Base-by-base conservation (phyloP, 2,888 invertebrate species). In the Timandra comae region DNA sequence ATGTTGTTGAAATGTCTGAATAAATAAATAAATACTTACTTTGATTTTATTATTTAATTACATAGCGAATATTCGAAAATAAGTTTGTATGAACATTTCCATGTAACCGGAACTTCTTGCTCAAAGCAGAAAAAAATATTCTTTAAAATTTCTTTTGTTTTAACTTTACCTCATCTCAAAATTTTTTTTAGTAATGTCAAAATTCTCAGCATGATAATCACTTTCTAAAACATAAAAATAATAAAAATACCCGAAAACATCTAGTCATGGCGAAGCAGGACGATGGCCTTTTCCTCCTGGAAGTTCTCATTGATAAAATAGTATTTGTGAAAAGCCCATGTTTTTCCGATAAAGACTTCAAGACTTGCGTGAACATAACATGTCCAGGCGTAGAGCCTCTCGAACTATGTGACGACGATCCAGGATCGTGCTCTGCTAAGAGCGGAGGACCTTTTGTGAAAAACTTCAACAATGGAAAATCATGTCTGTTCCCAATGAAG, bases 401-500 rank as follows among this genome's bases (percentile, higher is more conserved):
- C 8, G 87, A 88, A 45, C 88, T 91, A 38, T 88, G 88, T 60
- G 90, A 91, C 48, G 88, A 89, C 39, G 89, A 90, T 30, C 67
- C 78, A 2, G 80, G 82, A 26, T 53, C 64, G 20, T 80, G 82
- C 39, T 36, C 55, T 3, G 66, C 68, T 6, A 75, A 66, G 27
- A 74, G 73, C 27, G 80, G 74, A 3, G 75, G 75, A 9, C 74
- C 77, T 0, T 80, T 76, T 34, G 60, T 74, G 1, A 87, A 85
- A 52, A 65, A 77, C 1, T 87, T 90, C 35, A 89, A 88, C 55
- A 90, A 81, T 46, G 91, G 91, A 12, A 91, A 91, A 63, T 91
- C 91, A 0, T 91, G 91, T 48, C 69, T 91, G n/a, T 91, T 91
- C 55, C 90, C 90, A 0, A 63, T 91, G 2, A 87, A 88, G 12